These are phyloP conservation scores for Tolypeutes matacus DNA, from an alignment of 2,797 vertebrate genomes.

Conservation along the genomic window DNA sequence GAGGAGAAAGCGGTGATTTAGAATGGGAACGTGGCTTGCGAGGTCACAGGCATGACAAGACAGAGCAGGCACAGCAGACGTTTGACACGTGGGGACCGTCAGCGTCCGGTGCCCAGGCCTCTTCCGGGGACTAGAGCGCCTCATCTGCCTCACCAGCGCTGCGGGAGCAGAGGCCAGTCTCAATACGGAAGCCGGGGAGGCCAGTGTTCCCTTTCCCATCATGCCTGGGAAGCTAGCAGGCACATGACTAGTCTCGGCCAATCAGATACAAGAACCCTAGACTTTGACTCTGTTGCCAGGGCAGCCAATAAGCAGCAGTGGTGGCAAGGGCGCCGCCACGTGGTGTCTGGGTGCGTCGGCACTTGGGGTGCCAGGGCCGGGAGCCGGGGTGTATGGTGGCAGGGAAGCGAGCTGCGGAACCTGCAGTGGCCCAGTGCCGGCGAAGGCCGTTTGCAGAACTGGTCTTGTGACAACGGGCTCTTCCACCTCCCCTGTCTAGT, in stretches of 20 bases:
- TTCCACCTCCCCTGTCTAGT: not conserved
- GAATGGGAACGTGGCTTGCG: not conserved
- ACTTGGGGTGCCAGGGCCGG: too few relatives aligned
- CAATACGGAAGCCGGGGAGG: not conserved
- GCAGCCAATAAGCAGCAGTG: not conserved
- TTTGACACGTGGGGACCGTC: not conserved
- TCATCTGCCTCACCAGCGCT: not conserved
- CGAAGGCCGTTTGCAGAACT: not conserved
- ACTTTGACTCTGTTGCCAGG: not conserved
- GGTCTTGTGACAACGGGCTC: rapidly evolving
- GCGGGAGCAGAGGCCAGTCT: not conserved
- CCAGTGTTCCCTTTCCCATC: rapidly evolving
- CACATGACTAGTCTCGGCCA: not conserved
- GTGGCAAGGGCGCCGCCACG: not conserved
- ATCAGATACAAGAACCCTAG: not conserved
- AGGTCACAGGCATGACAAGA: not conserved
- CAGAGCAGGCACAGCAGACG: not conserved
- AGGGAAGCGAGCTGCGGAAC: too few relatives aligned
- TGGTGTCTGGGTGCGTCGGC: too few relatives aligned
- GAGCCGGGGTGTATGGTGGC: not conserved
- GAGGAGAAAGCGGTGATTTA: not conserved
- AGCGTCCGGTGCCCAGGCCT: not conserved
- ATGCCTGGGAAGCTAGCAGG: not conserved
- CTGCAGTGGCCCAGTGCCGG: not conserved
- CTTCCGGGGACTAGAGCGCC: not conserved